These are phyloP conservation scores for Eumacrocentrus americanus DNA, from an alignment of 2,888 invertebrate genomes.

Conservation along the genomic window DNA sequence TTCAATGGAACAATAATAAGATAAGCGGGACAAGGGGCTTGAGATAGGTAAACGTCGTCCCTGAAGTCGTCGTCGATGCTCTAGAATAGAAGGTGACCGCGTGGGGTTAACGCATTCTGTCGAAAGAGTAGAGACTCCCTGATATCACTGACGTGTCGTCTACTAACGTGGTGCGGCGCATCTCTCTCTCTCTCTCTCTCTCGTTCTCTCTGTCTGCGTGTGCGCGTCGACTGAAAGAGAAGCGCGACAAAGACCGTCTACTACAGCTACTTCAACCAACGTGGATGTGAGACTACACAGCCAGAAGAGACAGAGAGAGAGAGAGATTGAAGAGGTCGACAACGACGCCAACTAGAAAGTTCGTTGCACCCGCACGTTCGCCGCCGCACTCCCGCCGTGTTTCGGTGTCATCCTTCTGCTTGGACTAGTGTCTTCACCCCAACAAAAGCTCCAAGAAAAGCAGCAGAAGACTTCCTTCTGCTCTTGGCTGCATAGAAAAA, in stretches of 20 bases:
- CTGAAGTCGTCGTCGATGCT: constrained; percentile 36
- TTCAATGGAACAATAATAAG: constrained; percentile 11
- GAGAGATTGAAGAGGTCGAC: constrained; percentile 4
- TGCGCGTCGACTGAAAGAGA: constrained; percentile 4
- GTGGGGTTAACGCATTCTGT: constrained; percentile 47
- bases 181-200: neutral
- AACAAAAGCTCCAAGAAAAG: no score
- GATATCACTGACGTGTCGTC: constrained; percentile 1
- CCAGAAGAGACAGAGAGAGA: neutral
- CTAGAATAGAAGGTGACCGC: constrained; percentile 50
- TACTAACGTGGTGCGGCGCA: neutral
- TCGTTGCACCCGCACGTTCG: constrained; percentile 38
- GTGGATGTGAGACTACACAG: neutral
- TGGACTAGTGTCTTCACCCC: no score
- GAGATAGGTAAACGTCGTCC: constrained; percentile 8
- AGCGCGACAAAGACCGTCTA: neutral
- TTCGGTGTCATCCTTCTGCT: constrained; percentile 28
- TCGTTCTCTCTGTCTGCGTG: constrained; percentile 16
- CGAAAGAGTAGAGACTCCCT: constrained; percentile 10
- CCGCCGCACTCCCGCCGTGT: constrained; percentile 30
- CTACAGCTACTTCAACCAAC: neutral
- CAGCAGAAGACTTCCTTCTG: no score
- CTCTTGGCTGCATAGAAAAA: no score
- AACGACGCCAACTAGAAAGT: constrained; percentile 34
- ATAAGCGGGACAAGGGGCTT: neutral